Conservation (phyloP, 23 tunicate genomes). For the Clavelina lepadiformis region DNA sequence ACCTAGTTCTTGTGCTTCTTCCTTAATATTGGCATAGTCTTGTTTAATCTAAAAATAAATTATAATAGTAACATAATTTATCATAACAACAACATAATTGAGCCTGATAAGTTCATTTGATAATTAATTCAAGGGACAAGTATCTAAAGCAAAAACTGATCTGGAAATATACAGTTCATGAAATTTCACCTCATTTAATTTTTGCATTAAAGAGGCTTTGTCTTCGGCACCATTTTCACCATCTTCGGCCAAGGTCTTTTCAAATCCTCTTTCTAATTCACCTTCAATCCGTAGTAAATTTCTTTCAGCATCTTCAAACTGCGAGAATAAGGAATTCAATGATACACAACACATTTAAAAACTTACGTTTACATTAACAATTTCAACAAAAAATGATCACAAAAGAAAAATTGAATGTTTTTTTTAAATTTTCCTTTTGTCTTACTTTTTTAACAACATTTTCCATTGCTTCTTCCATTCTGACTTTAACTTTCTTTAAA, state of each 20-base stretch:
- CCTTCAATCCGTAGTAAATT: not conserved
- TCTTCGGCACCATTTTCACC: not conserved
- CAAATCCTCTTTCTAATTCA: not conserved
- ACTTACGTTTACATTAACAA: too few species aligned
- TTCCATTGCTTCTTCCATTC: not conserved
- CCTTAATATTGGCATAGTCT: conserved; percentile 35
- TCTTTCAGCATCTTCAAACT: not conserved
- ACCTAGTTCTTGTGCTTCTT: conserved; percentile 48
- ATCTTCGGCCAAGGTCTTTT: not conserved
- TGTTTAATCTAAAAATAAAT: conserved; percentile 26
- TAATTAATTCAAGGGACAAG: too few species aligned
- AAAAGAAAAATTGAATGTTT: too few species aligned
- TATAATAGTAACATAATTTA: too few species aligned
- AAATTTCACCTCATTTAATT: not conserved
- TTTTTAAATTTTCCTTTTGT: too few species aligned
- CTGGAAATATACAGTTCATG: too few species aligned
- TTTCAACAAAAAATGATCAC: too few species aligned
- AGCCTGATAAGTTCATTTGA: too few species aligned
- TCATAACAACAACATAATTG: too few species aligned
- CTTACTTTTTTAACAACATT: not conserved
- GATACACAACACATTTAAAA: not conserved
- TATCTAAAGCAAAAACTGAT: too few species aligned
- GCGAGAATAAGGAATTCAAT: not conserved
- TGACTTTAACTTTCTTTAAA: too few species aligned
- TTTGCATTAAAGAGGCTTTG: not conserved